Conservation (phyloP, 1,140 invertebrate genomes). For the Drosophila pseudoananassae region DNA sequence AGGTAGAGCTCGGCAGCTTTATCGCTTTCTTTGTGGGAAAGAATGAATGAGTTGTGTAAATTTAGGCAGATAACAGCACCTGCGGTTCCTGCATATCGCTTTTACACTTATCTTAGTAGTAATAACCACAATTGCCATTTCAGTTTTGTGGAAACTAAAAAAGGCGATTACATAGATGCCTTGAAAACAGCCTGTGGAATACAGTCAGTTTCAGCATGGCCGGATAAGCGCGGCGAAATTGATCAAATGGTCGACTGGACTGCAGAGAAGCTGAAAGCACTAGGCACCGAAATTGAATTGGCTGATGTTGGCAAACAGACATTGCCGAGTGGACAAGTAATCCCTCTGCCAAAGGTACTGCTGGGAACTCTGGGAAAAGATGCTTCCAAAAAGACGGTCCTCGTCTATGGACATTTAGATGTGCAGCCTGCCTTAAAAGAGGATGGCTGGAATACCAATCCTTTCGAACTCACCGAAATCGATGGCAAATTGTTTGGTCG, state of each 20-base stretch:
- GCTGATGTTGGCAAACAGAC: conserved; percentile 92
- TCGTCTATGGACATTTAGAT: conserved; percentile 99
- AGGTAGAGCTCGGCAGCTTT: background rate
- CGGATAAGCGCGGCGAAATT: conserved; percentile 83
- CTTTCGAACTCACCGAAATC: conserved; percentile 94
- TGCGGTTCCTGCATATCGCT: conserved; percentile 11
- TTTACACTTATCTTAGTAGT: conserved; percentile 24
- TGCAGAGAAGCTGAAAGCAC: conserved; percentile 88
- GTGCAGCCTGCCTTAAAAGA: conserved; percentile 96
- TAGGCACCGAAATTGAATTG: conserved; percentile 91
- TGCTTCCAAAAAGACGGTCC: conserved; percentile 94
- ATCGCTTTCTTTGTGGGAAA: conserved; percentile 11
- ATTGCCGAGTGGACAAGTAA: conserved; percentile 88
- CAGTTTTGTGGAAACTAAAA: conserved; percentile 70
- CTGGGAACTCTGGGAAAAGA: conserved; percentile 94
- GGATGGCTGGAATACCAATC: conserved; percentile 98
- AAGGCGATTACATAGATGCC: conserved; percentile 89
- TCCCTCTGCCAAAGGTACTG: conserved; percentile 94
- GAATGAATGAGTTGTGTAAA: conserved; percentile 1
- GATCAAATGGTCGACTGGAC: conserved; percentile 90
- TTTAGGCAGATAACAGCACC: background rate
- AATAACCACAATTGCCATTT: conserved; percentile 41
- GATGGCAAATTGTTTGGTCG: conserved; percentile 96
- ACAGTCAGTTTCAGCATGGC: conserved; percentile 96
- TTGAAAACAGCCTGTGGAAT: conserved; percentile 96